These are phyloP conservation scores for Chloropsis hardwickii DNA, from an alignment of 2,113 vertebrate species.

Conservation along the genomic window DNA sequence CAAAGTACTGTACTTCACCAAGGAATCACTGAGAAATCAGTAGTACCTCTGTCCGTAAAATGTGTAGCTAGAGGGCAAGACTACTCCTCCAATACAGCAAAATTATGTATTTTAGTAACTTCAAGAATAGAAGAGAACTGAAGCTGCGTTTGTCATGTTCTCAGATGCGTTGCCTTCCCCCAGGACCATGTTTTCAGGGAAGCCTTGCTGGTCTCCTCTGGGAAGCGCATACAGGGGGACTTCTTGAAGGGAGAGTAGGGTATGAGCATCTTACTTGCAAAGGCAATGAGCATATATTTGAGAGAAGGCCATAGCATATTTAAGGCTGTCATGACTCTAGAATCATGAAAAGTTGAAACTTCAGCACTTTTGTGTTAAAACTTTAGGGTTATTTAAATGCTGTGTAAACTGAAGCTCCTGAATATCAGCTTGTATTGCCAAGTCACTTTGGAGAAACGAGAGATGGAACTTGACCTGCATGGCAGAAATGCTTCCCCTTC, in stretches of 20 bases:
- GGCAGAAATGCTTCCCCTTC: background rate
- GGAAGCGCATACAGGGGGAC: background rate
- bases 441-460: background rate
- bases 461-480: background rate
- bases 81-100: background rate
- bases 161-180: background rate
- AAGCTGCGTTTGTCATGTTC: background rate
- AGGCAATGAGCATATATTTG: background rate
- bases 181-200: background rate
- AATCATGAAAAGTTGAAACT: background rate
- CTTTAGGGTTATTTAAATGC: fast-evolving
- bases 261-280: background rate
- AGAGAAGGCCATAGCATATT: background rate
- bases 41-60: background rate
- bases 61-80: background rate
- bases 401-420: background rate
- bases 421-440: background rate
- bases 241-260: background rate
- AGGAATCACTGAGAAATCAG: background rate
- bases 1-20: background rate
- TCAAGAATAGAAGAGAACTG: background rate
- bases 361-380: background rate
- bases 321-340: background rate
- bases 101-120: background rate
- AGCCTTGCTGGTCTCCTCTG: background rate